Conservation (phyloP, 2,113 vertebrate genomes). For the Oncorhynchus tshawytscha region DNA sequence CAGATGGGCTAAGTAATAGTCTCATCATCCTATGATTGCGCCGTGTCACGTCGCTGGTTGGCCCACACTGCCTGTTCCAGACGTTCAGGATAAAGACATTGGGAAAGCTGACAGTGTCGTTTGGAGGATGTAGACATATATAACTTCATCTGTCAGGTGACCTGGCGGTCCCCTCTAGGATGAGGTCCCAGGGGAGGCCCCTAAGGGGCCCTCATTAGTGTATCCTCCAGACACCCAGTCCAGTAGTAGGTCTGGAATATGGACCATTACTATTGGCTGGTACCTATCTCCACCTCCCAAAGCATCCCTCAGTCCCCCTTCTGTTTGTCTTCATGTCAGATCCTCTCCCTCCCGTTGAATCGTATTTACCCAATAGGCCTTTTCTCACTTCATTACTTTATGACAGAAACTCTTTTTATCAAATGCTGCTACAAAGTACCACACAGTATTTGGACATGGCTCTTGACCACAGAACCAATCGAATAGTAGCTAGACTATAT, state of each 20-base stretch:
- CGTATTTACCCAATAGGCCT: background rate
- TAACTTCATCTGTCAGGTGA: background rate
- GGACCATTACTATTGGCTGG: conserved; percentile 4
- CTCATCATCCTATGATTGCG: background rate
- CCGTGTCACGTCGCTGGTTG: background rate
- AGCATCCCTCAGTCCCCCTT: background rate
- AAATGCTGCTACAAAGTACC: background rate
- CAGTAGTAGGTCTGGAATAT: background rate
- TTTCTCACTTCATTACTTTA: background rate
- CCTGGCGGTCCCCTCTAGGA: background rate
- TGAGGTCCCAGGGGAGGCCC: background rate
- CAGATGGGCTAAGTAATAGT: background rate
- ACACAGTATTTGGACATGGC: conserved; percentile 1
- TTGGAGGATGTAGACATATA: background rate
- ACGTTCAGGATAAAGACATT: background rate
- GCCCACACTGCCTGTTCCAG: background rate
- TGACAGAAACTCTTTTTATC: conserved; percentile 6
- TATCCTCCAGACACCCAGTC: background rate
- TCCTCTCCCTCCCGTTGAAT: background rate
- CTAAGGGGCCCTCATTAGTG: background rate
- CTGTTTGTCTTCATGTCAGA: conserved; percentile 23
- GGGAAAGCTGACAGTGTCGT: background rate
- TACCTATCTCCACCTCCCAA: background rate
- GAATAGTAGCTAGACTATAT: background rate
- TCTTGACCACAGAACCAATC: conserved; percentile 5